Evolutionary conservation across 2,888 invertebrate genomes (phyloP), one percentile per base, ranked within the genome.

Genomic region (Hyles lineata): DNA sequence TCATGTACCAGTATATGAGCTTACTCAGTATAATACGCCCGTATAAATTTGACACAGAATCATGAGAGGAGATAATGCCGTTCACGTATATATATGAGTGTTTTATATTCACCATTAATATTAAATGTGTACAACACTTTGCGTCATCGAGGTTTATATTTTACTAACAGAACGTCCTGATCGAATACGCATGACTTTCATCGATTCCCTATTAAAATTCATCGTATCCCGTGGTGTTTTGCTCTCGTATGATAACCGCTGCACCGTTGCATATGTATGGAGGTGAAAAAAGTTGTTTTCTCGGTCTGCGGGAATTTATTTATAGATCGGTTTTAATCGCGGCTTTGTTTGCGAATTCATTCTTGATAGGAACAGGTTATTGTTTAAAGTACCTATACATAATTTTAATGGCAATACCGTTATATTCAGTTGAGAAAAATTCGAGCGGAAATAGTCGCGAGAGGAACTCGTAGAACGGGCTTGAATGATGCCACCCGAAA

Each of bases 41-140:
- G 80, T 79, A 76, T 73, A 75, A 74, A 78, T 77, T 76, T 77
- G 80, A 78, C 78, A 76, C 74, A 75, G 76, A 71, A 71, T 35
- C 21, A 80, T 74, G 73, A 72, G 78, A 78, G 75, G 72, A 60
- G 78, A 81, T 82, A 77, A 79, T 85, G 80, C 79, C 77, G 79
- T 85, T 82, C 81, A 81, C 82, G 79, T 83, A 84, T 35, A 63
- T 82, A 84, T 35, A 63, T 82, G 80, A 17, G 29, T 70, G 85
- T 76, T 93, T 90, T 92, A 92, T 92, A 94, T 94, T 92, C 94
- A 71, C 83, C 89, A 94, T 94, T 86, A 92, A 94, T 94, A 94
- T 94, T 94, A 92, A 94, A 89, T 79, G 81, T 79, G 85, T 76
- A 83, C 87, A 55, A 81, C 76, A 73, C 76, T 70, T 82, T 89